Evolutionary conservation across 1,140 invertebrate species (phyloP).

Genomic region (Orius insidiosus): DNA sequence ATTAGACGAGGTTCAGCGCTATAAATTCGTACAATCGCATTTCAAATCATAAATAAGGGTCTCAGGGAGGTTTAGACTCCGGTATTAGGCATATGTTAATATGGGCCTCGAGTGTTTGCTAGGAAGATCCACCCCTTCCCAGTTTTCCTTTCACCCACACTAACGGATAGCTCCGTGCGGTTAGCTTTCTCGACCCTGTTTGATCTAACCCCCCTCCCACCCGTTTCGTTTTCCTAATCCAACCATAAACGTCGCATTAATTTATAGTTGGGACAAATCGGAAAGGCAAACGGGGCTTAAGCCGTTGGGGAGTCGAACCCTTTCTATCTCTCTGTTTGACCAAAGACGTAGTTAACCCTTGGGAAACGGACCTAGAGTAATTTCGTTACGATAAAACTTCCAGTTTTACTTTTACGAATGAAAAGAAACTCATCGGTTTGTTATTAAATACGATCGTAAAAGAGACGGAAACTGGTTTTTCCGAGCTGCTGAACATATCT

Average conservation of each 20-base stretch:
- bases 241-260: slow-evolving; percentile 14
- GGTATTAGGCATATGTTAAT: slow-evolving; percentile 16
- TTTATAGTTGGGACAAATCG: slow-evolving; percentile 16
- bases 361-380: no score
- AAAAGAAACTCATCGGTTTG: no score
- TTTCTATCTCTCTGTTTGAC: no score
- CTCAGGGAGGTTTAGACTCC: slow-evolving; percentile 10
- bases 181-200: slow-evolving; percentile 6
- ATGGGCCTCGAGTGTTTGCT: slow-evolving; percentile 10
- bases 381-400: no score
- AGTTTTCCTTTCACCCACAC: neutral
- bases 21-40: slow-evolving; percentile 12
- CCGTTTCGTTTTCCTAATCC: neutral
- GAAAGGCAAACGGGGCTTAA: slow-evolving; percentile 9
- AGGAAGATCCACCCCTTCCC: neutral
- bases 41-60: slow-evolving; percentile 14
- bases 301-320: neutral
- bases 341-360: no score
- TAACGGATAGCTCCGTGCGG: slow-evolving; percentile 1
- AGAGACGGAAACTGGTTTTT: no score
- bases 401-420: no score
- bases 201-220: slow-evolving; percentile 6
- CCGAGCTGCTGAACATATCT: no score
- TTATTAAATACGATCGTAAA: no score
- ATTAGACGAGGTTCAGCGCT: neutral